phyloP scores from a whole-genome alignment of 2,888 invertebrate species.

The Pollenia griseotomentosa region DNA sequence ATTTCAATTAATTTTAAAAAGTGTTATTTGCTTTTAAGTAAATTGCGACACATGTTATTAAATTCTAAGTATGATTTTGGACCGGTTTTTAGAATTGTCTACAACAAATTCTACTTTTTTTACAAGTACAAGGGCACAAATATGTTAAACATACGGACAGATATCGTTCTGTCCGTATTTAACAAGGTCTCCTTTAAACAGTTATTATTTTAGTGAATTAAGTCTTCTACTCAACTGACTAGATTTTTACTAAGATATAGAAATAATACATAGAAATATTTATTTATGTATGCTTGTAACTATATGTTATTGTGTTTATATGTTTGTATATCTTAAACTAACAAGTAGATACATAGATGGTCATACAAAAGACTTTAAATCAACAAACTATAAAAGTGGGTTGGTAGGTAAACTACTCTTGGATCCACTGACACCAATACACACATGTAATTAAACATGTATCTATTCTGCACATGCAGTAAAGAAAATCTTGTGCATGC shows the following conservation, averaged over 20 bases:
- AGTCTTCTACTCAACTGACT: background rate
- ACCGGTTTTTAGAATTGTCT: too few species aligned
- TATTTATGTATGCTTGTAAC: background rate
- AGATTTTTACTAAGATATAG: background rate
- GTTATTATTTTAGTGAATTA: background rate
- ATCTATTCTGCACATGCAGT: background rate
- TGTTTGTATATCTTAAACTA: constrained; percentile 26
- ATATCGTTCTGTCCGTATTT: too few species aligned
- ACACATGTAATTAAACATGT: background rate
- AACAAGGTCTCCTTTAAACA: background rate
- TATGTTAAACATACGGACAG: too few species aligned
- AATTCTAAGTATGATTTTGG: too few species aligned
- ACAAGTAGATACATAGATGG: constrained; percentile 28
- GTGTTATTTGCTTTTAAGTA: too few species aligned
- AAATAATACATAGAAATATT: constrained; percentile 8
- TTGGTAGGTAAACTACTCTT: constrained; percentile 77
- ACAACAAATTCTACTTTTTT: too few species aligned
- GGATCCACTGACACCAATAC: constrained; percentile 54
- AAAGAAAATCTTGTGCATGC: constrained; percentile 9
- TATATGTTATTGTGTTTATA: background rate
- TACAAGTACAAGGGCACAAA: too few species aligned
- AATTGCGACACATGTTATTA: too few species aligned
- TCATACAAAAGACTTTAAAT: constrained; percentile 55
- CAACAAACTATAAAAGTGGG: constrained; percentile 74
- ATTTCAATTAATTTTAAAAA: too few species aligned